Base-by-base conservation (phyloP, 2,888 invertebrate species). In the Acronicta aceris region DNA sequence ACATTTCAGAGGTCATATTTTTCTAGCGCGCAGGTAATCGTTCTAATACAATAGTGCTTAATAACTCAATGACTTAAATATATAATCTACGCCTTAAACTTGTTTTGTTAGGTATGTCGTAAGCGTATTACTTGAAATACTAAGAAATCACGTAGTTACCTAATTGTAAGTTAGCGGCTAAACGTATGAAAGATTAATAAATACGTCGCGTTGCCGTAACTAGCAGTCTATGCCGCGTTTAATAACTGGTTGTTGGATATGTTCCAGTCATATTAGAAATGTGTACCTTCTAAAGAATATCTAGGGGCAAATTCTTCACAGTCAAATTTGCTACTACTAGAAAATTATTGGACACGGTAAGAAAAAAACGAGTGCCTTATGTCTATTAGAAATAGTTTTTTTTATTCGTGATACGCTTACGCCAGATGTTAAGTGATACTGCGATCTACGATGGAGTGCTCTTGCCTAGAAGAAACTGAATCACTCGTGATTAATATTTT, bases 121-220 rank as follows among this genome's bases (percentile, higher is more conserved):
- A 16, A 57, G 15, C n/a, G n/a, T 17, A 17, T 40, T 21, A 16
- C 21, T 33, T 40, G n/a, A 12, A 25, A 41, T 58, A 58, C 30
- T 21, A 58, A 5, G 27, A 30, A 21, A 40, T 30, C 21, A 56
- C 16, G 33, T 36, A 36, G 36, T 2, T n/a, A 38, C n/a, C 13
- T 57, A 16, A 58, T 25, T 57, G 30, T 57, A 38, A 13, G 16
- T 38, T 5, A 12, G 30, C 21, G 15, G 45, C 4, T 25, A 21
- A n/a, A 45, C 6, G 45, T 25, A 45, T 45, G 21, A 45, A 45
- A 45, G 25, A 45, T 45, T 25, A 45, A 45, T 45, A 45, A 25
- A 38, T 7, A n/a, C n/a, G n/a, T 13, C 25, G 25, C n/a, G 45
- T n/a, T n/a, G 25, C 25, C 10, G 25, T 25, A 45, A 25, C 13